phyloP scores from a whole-genome alignment of 2,113 vertebrate species.

The Neolamprologus fasciatus region DNA sequence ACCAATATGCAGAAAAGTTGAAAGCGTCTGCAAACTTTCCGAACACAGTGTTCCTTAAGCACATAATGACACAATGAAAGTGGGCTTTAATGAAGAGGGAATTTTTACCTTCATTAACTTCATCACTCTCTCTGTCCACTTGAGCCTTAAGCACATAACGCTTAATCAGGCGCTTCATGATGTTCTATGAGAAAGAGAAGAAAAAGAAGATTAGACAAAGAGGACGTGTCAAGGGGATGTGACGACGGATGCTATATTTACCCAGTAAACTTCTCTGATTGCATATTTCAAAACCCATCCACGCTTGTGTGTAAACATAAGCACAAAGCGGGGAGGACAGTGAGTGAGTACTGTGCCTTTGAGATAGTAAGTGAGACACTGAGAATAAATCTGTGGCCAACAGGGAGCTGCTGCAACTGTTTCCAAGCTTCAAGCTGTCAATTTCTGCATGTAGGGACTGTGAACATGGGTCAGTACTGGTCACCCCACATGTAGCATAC shows the following conservation, averaged over 20 bases:
- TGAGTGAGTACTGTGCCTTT: neutral
- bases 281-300: neutral
- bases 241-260: neutral
- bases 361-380: neutral
- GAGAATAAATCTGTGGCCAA: constrained; percentile 26
- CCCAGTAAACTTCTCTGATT: neutral
- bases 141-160: constrained; percentile 95
- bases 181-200: constrained; percentile 76
- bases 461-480: neutral
- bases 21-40: neutral
- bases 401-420: neutral
- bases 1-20: neutral
- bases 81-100: neutral
- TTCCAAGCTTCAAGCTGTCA: neutral
- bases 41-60: neutral
- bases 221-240: neutral
- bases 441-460: neutral
- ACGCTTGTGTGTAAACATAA: neutral
- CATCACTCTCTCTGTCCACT: constrained; percentile 92
- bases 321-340: neutral
- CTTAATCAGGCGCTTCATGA: constrained; percentile 97
- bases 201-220: neutral
- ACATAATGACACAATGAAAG: neutral
- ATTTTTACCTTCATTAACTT: constrained; percentile 93
- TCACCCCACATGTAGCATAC: neutral